A percentile compares a stretch with the other conserved stretches of the same genome.
Evolutionary conservation across 1,140 invertebrate genomes (phyloP).

Genomic region (Sarcophaga peregrina): DNA sequence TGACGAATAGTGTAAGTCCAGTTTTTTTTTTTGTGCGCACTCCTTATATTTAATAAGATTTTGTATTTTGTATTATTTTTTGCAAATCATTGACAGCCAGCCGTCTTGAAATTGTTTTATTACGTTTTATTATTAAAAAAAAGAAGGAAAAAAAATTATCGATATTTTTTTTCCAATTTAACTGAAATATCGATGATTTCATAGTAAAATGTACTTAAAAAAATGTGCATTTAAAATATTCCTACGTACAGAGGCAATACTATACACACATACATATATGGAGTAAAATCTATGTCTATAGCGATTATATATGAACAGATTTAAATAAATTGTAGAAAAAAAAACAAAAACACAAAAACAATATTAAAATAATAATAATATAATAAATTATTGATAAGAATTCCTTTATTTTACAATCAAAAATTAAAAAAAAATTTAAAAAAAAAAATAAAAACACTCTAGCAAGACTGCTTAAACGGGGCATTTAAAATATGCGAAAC

Average conservation of each 20-base stretch:
- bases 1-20: no score
- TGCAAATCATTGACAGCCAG: not conserved
- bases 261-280: no score
- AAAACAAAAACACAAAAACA: no score
- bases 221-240: no score
- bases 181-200: slow-evolving; percentile 26
- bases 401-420: not conserved
- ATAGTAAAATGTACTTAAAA: not conserved
- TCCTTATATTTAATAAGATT: no score
- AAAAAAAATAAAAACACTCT: no score
- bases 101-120: not conserved
- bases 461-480: not conserved
- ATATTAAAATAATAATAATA: no score
- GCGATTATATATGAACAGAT: no score
- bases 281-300: no score
- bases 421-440: not conserved
- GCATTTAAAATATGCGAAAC: slow-evolving; percentile 17
- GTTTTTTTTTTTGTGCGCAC: no score
- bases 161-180: not conserved
- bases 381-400: not conserved
- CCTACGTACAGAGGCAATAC: no score
- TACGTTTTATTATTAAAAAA: not conserved
- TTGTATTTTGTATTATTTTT: not conserved
- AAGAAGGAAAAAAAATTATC: not conserved
- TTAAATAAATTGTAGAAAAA: no score